A percentile compares a stretch with the other conserved stretches of the same genome.
These are phyloP conservation scores for Lacanobia wlatinum DNA, from an alignment of 2,888 invertebrate genomes.

Conservation along the genomic window DNA sequence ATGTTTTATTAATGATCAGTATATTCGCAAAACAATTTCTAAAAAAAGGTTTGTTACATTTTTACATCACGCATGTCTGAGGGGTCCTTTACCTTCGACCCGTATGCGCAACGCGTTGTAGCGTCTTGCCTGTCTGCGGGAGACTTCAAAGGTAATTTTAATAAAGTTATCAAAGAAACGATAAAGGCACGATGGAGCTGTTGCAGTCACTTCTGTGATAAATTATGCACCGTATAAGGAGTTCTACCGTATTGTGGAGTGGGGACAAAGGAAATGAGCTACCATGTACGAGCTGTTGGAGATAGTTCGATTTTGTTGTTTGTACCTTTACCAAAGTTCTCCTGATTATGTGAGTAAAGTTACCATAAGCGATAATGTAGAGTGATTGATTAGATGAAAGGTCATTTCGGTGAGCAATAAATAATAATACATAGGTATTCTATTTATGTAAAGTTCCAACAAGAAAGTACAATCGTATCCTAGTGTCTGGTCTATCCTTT, in stretches of 20 bases:
- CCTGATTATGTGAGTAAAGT: background rate
- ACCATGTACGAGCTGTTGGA: constrained; percentile 6
- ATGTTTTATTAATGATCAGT: too few species aligned
- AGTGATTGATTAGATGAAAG: too few species aligned
- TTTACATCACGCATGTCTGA: background rate
- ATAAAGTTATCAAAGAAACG: constrained; percentile 31
- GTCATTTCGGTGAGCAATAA: too few species aligned
- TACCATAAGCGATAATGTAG: too few species aligned
- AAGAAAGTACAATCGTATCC: too few species aligned
- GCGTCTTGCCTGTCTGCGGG: too few species aligned
- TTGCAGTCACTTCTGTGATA: constrained; percentile 35
- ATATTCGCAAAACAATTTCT: background rate
- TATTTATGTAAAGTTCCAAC: too few species aligned
- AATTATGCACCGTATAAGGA: constrained; percentile 40
- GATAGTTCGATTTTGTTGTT: background rate
- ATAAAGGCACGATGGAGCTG: constrained; percentile 1
- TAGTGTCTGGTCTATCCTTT: too few species aligned
- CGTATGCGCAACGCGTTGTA: too few species aligned
- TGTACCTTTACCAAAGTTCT: background rate
- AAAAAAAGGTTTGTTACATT: background rate
- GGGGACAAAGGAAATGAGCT: constrained; percentile 20
- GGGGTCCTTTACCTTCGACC: background rate
- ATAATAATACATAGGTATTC: too few species aligned
- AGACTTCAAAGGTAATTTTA: constrained; percentile 7
- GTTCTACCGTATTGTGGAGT: constrained; percentile 15